Conservation (phyloP, 2,113 vertebrate genomes). For the Chaetorhynchus papuensis region DNA sequence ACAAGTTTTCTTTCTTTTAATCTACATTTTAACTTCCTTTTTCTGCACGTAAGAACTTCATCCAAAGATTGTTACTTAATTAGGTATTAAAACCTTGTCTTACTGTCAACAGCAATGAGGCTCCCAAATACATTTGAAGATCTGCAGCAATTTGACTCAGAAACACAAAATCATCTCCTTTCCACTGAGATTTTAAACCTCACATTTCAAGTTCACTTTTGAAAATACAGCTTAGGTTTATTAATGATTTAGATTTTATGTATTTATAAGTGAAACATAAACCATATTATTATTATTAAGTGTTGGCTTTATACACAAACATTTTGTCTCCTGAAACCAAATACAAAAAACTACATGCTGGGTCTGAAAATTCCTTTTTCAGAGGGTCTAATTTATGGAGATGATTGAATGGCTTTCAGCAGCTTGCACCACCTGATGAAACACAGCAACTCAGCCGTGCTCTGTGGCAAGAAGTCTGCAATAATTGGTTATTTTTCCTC, state of each 20-base stretch:
- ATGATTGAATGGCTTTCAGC: not conserved
- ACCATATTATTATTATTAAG: not conserved
- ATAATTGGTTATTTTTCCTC: not conserved
- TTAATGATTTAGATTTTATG: not conserved
- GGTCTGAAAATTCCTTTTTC: not conserved
- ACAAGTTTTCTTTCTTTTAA: not conserved
- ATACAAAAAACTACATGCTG: not conserved
- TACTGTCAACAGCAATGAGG: not conserved
- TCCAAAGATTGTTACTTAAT: constrained; percentile 41
- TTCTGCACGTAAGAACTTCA: not conserved
- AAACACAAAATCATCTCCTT: not conserved
- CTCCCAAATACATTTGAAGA: not conserved
- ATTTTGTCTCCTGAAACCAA: not conserved
- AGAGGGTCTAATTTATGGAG: not conserved
- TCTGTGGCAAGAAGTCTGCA: not conserved
- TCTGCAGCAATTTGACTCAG: not conserved
- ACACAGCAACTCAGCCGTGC: not conserved
- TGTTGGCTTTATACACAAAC: not conserved
- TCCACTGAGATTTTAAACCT: not conserved
- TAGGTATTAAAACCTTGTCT: constrained; percentile 21
- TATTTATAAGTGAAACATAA: not conserved
- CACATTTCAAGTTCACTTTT: not conserved
- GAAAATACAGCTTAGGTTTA: not conserved
- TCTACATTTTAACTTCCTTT: constrained; percentile 45
- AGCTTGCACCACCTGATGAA: not conserved